Evolutionary conservation across 2,113 vertebrate species (phyloP), one percentile per base, ranked within the genome.

Genomic region (Callorhinus ursinus): DNA sequence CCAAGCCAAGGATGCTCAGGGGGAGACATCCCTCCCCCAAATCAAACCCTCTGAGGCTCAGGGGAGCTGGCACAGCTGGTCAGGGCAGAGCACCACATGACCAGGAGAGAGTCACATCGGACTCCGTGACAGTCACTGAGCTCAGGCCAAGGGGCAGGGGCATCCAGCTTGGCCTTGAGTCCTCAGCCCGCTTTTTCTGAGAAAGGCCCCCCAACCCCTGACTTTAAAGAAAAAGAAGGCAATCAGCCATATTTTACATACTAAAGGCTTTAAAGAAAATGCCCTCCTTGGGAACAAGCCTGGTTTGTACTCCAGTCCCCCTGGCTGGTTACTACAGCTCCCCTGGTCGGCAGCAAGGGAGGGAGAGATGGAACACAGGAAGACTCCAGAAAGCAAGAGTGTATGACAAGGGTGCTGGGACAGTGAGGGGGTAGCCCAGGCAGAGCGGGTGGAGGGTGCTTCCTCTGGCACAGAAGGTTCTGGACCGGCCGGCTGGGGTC

Each of bases 181-280:
- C 81, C 88, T 46, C 28, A 22, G 3, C 85, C 86, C 2, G 57
- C 61, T 61, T 65, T 67, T n/a, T 31, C 57, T 15, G 8, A 95
- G 65, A 95, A 94, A 53, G 39, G 21, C 31, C 3, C 26, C 22
- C 51, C 82, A 7, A 63, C 93, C 77, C 16, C 1, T 3, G 14
- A 61, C 81, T 71, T 84, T 13, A 42, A 0, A 90, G 18, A n/a
- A 65, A 31, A 12, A 61, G n/a, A 15, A n/a, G 22, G 4, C 21
- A n/a, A 19, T 28, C 21, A 6, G 3, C 71, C 83, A 69, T 93
- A 81, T 88, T 61, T 46, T 39, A 81, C 61, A 71, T 3, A 21
- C 51, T 83, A 89, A 85, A 71, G 51, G 36, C 85, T 96, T 97
- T 76, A 36, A 82, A 94, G 88, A 49, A 69, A 84, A 49, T 21